These are phyloP conservation scores for Clivina fossor DNA, from an alignment of 2,888 invertebrate species.

Conservation along the genomic window DNA sequence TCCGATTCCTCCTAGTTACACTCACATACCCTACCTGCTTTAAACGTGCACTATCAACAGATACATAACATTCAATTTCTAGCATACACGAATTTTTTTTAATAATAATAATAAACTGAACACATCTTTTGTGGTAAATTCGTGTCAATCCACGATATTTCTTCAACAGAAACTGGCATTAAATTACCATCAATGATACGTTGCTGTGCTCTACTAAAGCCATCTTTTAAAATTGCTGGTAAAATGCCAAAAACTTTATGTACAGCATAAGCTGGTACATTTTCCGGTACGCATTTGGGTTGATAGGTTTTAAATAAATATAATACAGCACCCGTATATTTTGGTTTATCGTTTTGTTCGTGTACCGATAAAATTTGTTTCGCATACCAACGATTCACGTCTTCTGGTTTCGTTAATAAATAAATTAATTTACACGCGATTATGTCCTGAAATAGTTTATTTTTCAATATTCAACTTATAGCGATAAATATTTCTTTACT, in stretches of 20 bases:
- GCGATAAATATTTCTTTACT: too few relatives aligned
- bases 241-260: conserved; percentile 17
- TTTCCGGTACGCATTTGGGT: conserved; percentile 22
- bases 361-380: conserved; percentile 25
- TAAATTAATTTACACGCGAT: conserved; percentile 24
- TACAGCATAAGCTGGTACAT: conserved; percentile 21
- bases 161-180: background rate
- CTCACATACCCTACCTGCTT: too few relatives aligned
- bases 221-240: conserved; percentile 4
- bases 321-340: conserved; percentile 20
- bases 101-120: too few relatives aligned
- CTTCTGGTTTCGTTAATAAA: conserved; percentile 22
- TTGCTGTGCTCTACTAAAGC: conserved; percentile 1
- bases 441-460: too few relatives aligned
- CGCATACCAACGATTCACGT: conserved; percentile 21
- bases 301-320: conserved; percentile 29
- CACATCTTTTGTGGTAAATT: too few relatives aligned
- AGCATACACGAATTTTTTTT: too few relatives aligned
- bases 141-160: background rate
- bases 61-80: too few relatives aligned
- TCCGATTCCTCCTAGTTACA: too few relatives aligned
- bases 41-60: too few relatives aligned
- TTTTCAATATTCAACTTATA: too few relatives aligned
- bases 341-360: background rate
- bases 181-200: background rate